Percentiles rank a stretch among this genome's conserved stretches.
Evolutionary conservation across 2,888 invertebrate genomes (phyloP).

Genomic region (Cheilosia grossa): DNA sequence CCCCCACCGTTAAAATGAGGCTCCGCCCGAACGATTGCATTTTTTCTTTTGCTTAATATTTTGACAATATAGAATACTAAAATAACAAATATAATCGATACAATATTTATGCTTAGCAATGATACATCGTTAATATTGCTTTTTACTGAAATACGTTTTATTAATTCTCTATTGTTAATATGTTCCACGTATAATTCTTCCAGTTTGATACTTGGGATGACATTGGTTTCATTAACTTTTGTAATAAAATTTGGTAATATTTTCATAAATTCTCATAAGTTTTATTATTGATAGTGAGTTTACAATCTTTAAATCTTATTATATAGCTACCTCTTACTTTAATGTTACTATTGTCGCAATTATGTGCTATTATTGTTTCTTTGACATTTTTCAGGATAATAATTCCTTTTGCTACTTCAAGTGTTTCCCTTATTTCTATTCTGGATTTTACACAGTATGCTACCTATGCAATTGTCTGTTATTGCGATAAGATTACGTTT

Average conservation of each 20-base stretch:
- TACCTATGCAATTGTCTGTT: background rate
- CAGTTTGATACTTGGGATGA: background rate
- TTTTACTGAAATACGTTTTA: background rate
- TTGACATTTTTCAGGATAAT: background rate
- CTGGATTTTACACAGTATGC: background rate
- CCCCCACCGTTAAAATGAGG: slow-evolving; percentile 19
- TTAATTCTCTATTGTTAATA: slow-evolving; percentile 9
- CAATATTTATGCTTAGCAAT: background rate
- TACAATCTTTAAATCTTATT: slow-evolving; percentile 23
- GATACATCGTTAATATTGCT: background rate
- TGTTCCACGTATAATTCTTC: slow-evolving; percentile 5
- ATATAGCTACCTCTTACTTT: background rate
- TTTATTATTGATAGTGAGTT: slow-evolving; percentile 7
- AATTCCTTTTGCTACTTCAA: background rate
- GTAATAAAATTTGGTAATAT: slow-evolving; percentile 4
- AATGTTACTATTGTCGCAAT: background rate
- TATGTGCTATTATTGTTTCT: background rate
- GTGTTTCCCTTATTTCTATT: background rate
- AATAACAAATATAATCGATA: slow-evolving; percentile 3
- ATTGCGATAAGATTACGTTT: background rate
- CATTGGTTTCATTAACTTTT: background rate
- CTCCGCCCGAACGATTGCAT: slow-evolving; percentile 1
- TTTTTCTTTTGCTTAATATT: background rate
- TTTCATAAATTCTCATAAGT: slow-evolving; percentile 1
- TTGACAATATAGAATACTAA: slow-evolving; percentile 1